phyloP scores from a whole-genome alignment of 2,797 vertebrate genomes.

The Diglossa cyanea region DNA sequence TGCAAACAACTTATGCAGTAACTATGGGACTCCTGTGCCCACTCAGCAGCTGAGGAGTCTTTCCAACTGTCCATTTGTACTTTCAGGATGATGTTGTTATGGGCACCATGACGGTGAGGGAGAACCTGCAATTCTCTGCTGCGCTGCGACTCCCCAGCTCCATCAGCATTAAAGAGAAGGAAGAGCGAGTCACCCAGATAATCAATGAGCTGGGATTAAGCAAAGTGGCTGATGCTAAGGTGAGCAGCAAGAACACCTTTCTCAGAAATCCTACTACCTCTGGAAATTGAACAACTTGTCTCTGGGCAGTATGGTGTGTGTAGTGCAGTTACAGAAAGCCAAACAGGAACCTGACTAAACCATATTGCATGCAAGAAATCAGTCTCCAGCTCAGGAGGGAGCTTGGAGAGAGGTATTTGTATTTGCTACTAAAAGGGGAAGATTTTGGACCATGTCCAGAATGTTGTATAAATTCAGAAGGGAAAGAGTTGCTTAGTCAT shows the following conservation, averaged over 20 bases:
- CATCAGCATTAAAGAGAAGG: constrained; percentile 44
- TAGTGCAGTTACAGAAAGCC: background rate
- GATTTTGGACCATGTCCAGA: background rate
- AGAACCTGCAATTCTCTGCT: constrained; percentile 67
- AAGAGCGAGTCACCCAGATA: constrained; percentile 56
- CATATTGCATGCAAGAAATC: background rate
- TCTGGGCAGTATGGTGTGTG: background rate
- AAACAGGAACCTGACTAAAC: background rate
- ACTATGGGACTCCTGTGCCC: background rate
- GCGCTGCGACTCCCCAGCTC: constrained; percentile 50
- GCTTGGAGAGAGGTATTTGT: background rate
- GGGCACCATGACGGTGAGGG: constrained; percentile 57
- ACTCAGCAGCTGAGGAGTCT: background rate
- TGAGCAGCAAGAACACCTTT: background rate
- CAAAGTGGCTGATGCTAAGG: constrained; percentile 51
- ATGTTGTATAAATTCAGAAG: constrained; percentile 20
- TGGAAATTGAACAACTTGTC: background rate
- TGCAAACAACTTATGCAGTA: background rate
- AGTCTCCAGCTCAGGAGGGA: background rate
- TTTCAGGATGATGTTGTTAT: constrained; percentile 64
- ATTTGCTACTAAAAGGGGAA: background rate
- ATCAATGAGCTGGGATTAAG: constrained; percentile 53
- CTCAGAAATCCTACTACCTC: background rate
- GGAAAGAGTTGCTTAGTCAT: background rate
- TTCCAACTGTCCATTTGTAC: background rate